These are phyloP conservation scores for Eumaeus atala DNA, from an alignment of 1,140 invertebrate species.

Conservation along the genomic window DNA sequence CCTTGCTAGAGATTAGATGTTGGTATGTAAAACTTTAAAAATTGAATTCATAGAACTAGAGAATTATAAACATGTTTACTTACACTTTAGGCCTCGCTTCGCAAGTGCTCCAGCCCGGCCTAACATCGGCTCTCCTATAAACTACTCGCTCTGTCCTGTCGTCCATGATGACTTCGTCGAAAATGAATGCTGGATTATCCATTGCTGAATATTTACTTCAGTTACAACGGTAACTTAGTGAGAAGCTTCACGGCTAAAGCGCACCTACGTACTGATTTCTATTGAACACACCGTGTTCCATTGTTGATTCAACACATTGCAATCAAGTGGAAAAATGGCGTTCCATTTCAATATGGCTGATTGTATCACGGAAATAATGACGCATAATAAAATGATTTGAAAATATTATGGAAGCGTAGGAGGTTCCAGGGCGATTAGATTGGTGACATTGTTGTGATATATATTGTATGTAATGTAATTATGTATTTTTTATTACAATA, in stretches of 20 bases:
- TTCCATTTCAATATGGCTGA: slow-evolving; percentile 8
- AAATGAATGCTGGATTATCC: slow-evolving; percentile 11
- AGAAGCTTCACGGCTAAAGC: slow-evolving; percentile 16
- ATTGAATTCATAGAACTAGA: too few species aligned
- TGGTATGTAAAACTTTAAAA: too few species aligned
- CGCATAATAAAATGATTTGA: neutral
- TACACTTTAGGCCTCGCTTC: too few species aligned
- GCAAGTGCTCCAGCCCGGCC: too few species aligned
- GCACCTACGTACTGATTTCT: slow-evolving; percentile 27
- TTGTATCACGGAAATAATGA: neutral
- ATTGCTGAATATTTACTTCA: neutral
- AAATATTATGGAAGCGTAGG: neutral
- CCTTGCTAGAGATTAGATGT: too few species aligned
- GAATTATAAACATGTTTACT: too few species aligned
- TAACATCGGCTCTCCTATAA: too few species aligned
- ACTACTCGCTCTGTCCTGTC: too few species aligned
- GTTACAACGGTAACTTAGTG: neutral
- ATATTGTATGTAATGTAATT: too few species aligned
- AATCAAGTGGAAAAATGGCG: slow-evolving; percentile 23
- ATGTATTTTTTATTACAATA: too few species aligned
- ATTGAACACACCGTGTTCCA: slow-evolving; percentile 26
- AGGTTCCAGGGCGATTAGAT: neutral
- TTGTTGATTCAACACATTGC: slow-evolving; percentile 37
- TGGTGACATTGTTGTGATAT: too few species aligned
- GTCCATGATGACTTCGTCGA: neutral